phyloP scores from a whole-genome alignment of 2,797 vertebrate species.

The Catamblyrhynchus diadema region DNA sequence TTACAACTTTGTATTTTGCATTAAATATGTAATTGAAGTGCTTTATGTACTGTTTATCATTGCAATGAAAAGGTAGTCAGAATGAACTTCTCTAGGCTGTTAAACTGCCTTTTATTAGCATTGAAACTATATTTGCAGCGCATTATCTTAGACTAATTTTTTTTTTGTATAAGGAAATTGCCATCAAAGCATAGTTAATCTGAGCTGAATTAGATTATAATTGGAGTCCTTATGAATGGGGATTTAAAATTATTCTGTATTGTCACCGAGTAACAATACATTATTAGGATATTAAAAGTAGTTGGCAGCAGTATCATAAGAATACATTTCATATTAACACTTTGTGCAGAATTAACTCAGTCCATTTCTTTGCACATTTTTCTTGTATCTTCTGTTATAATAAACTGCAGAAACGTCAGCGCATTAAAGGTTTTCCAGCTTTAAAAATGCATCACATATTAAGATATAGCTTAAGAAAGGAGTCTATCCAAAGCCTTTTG shows the following conservation, averaged over 20 bases:
- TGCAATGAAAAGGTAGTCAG: conserved; percentile 65
- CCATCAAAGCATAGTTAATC: conserved; percentile 74
- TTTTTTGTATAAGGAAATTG: conserved; percentile 69
- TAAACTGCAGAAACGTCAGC: neutral
- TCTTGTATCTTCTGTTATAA: neutral
- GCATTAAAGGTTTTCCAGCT: conserved; percentile 27
- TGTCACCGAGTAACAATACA: conserved; percentile 41
- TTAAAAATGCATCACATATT: conserved; percentile 53
- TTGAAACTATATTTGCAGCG: conserved; percentile 68
- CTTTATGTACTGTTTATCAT: conserved; percentile 67
- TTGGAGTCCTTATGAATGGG: conserved; percentile 68
- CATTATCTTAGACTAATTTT: conserved; percentile 75
- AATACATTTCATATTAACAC: neutral
- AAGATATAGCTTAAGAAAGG: conserved; percentile 56
- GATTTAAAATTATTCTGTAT: conserved; percentile 72
- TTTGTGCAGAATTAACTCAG: neutral
- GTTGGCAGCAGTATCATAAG: neutral
- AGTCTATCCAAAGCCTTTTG: conserved; percentile 34
- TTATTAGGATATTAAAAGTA: conserved; percentile 59
- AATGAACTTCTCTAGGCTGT: conserved; percentile 68
- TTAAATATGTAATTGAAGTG: conserved; percentile 61
- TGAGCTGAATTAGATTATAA: conserved; percentile 76
- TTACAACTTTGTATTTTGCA: conserved; percentile 58
- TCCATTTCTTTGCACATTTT: neutral
- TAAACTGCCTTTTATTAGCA: conserved; percentile 73